Evolutionary conservation across 2,888 invertebrate species (phyloP), one percentile per base, ranked within the genome.

Genomic region (Diplolepis rosae): DNA sequence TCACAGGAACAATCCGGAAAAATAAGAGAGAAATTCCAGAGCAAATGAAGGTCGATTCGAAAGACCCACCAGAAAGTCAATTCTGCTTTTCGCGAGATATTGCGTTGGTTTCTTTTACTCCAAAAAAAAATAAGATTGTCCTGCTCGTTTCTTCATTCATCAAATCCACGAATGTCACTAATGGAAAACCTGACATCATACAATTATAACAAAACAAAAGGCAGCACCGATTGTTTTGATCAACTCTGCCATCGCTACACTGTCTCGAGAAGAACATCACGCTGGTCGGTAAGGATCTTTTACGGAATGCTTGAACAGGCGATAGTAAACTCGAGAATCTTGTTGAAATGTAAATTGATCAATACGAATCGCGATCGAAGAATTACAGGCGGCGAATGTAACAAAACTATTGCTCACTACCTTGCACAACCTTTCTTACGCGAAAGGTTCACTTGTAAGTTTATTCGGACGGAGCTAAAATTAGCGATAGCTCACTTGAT

Each of bases 91-190:
- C 83, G 71, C 1, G 24, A 42, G 18, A 68, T 9, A 69, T 83
- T 24, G 84, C 84, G 2, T 72, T 86, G 4, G 50, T 84, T 0
- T 86, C 84, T 77, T 83, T 69, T 76, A 83, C 52, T 4, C 69
- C 42, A 11, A 69, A 69, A 13, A 71, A 69, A 66, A 69, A 73
- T 71, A 70, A 70, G 39, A 51, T 67, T 6, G 68, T 72, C 5
- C 13, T 72, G 32, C 18, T 70, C 4, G 52, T 27, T 13, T 65
- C 42, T 42, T 22, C 54, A 30, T 51, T 39, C 27, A 18, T 4
- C n/a, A 3, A 65, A 4, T 35, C 22, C 13, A 69, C 52, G 5
- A 18, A 39, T 18, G 42, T 65, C 7, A 27, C 2, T 3, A 15
- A 65, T 45, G 54, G 54, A 15, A 71, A 69, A 54, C 66, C 72